These are phyloP conservation scores for Xenopus laevis DNA, from an alignment of 2,113 vertebrate genomes.

Conservation along the genomic window DNA sequence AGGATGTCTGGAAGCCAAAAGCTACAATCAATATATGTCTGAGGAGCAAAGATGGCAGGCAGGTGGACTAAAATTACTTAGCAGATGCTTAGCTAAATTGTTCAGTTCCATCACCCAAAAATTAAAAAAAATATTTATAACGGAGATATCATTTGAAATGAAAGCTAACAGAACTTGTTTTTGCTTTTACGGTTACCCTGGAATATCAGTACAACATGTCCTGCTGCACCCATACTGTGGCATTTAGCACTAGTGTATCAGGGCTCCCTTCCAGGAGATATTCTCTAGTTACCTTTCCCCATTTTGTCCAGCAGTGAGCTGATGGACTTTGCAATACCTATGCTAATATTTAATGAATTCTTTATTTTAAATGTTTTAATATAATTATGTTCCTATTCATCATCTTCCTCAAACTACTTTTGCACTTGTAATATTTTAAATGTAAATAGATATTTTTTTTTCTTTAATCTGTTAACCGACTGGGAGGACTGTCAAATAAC, in stretches of 20 bases:
- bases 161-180: neutral
- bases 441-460: slow-evolving; percentile 51
- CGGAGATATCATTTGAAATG: too few relatives aligned
- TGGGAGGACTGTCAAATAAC: slow-evolving; percentile 47
- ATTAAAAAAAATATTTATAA: neutral
- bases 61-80: neutral
- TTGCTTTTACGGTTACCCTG: neutral
- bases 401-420: slow-evolving; percentile 53
- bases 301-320: too few relatives aligned
- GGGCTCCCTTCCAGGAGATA: too few relatives aligned
- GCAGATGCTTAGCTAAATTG: neutral
- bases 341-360: slow-evolving; percentile 9
- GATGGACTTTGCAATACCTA: too few relatives aligned
- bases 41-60: neutral
- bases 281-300: too few relatives aligned
- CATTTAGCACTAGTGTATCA: too few relatives aligned
- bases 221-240: too few relatives aligned
- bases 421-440: slow-evolving; percentile 59
- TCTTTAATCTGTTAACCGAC: slow-evolving; percentile 47
- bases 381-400: slow-evolving; percentile 48
- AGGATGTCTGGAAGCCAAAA: neutral
- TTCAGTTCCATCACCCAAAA: neutral
- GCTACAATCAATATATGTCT: neutral
- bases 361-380: slow-evolving; percentile 55
- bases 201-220: too few relatives aligned